Base-by-base conservation (phyloP, 2,113 vertebrate genomes). In the Lynx canadensis region DNA sequence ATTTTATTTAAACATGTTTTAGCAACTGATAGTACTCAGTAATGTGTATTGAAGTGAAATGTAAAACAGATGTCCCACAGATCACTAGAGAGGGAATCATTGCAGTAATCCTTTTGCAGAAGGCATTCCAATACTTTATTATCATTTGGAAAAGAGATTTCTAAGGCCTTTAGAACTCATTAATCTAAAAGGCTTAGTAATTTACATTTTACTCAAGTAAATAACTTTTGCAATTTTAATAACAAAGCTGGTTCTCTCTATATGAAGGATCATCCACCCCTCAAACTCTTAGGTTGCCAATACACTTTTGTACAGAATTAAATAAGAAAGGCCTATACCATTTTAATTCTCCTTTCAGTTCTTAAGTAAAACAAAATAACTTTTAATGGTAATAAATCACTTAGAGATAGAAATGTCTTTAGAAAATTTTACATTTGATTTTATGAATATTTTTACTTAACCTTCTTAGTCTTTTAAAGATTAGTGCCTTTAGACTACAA, bases 361-460 rank as follows among this genome's bases (percentile, higher is more conserved):
- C 73, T 65, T 5, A 69, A 73, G 25, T 52, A 83, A 87, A 96
- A 69, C 50, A 76, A 84, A 84, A 63, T 80, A 73, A 91, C 21
- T 87, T 96, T 68, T 65, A 83, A 63, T 82, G 16, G 60, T 57
- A 81, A 79, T 55, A 41, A 63, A 91, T 79, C 3, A 60, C 19
- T 79, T 84, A 91, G 48, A 92, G 68, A 80, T 60, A 81, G 50
- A 88, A 69, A 91, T 38, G 5, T 92, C n/a, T 66, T 79, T 87
- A 60, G 68, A 85, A 31, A 85, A 36, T 76, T 94, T 91, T 60
- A 85, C 52, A 55, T 41, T 76, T 84, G 31, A 79, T 57, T 85
- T 92, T 78, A 88, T 71, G 60, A 76, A 52, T 50, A 79, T 48
- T 87, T 95, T 91, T 92, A 79, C 78, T 89, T 76, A 92, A 38